Evolutionary conservation across 1,140 invertebrate genomes (phyloP), one percentile per base, ranked within the genome.

Genomic region (Trinorchestia longiramus): DNA sequence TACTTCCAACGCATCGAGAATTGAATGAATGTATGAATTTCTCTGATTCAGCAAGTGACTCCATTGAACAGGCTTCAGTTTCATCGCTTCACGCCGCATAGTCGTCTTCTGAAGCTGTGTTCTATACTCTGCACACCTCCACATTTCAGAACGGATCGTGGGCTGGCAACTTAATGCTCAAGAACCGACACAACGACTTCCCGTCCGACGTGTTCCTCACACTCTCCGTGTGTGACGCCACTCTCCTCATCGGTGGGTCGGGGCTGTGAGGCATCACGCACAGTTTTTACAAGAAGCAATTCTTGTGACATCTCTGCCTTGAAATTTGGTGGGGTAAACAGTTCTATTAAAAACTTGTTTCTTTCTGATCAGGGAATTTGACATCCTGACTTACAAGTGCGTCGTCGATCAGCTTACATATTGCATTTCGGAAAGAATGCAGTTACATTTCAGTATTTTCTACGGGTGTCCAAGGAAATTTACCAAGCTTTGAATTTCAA

Each of bases 121-220:
- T 19, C 28, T 36, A 28, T 77, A 77, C 28, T 11, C 36, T 19
- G 1, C 36, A 77, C 28, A 36, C 36, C 62, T 77, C 3, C 62
- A 77, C 62, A 23, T 3, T 95, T 0, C 95, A 96, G 96, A 94
- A 95, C 77, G 98, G 98, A 88, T 98, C 98, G 17, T 97, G 99
- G 96, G 98, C 98, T 77, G 98, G 98, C 53, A 99, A 99, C 97
- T 97, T 99, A 90, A 98, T 98, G 97, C 98, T 98, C 96, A 99
- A 99, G 97, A 98, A 98, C 96, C 97, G 97, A 15, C 97, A 98
- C 96, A 97, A 97, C 0, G 98, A 98, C 96, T 99, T 99, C 97
- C 98, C 98, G 0, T 99, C 98, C 0, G 98, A 99, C 97, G 97
- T 99, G 11, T 98, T 98, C 97, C 97, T 98, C 42, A 97, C 98